These are phyloP conservation scores for Callinectes sapidus DNA, from an alignment of 2,888 invertebrate species.

Conservation along the genomic window DNA sequence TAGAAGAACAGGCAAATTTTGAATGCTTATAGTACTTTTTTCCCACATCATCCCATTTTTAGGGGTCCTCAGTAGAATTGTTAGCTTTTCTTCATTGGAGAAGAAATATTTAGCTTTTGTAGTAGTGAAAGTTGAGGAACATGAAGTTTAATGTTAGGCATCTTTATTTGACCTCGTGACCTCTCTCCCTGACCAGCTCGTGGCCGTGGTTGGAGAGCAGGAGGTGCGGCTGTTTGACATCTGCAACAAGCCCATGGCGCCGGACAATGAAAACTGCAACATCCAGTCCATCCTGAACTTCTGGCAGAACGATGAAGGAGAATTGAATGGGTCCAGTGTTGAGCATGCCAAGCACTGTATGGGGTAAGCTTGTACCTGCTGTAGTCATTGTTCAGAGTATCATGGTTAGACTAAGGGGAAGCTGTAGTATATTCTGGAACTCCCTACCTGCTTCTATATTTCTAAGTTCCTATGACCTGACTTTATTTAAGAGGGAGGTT, in stretches of 20 bases:
- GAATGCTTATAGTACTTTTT: no score
- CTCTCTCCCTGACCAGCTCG: slow-evolving; percentile 33
- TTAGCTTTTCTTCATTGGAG: no score
- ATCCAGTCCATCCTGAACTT: slow-evolving; percentile 95
- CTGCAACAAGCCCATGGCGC: slow-evolving; percentile 92
- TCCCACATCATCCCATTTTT: no score
- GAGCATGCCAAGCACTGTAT: slow-evolving; percentile 64
- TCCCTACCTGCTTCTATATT: no score
- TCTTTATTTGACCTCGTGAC: background rate
- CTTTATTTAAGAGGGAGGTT: no score
- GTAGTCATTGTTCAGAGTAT: background rate
- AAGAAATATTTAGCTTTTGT: background rate
- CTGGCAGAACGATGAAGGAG: slow-evolving; percentile 84
- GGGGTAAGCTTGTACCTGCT: slow-evolving; percentile 53
- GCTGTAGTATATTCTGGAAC: no score
- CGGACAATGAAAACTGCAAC: slow-evolving; percentile 85
- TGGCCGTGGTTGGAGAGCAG: slow-evolving; percentile 49
- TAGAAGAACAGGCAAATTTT: background rate
- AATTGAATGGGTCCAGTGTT: slow-evolving; percentile 76
- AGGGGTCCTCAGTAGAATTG: no score
- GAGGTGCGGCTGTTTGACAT: slow-evolving; percentile 83
- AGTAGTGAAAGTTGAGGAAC: background rate
- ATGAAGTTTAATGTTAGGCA: background rate
- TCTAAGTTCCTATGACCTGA: no score
- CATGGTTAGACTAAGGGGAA: background rate